Evolutionary conservation across 2,888 invertebrate genomes (phyloP), one percentile per base, ranked within the genome.

Genomic region (Euplexia lucipara): DNA sequence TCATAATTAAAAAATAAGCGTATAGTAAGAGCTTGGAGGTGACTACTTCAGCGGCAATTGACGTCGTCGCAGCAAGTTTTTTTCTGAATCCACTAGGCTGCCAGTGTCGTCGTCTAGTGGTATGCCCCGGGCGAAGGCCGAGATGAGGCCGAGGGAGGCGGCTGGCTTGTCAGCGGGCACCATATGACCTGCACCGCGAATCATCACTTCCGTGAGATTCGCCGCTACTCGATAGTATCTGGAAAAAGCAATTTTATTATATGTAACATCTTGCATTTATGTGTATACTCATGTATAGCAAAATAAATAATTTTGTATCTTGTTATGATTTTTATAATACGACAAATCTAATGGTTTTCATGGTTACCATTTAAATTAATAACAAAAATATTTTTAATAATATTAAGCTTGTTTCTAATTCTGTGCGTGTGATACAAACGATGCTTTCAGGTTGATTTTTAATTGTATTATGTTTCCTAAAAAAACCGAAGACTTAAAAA

Each of bases 161-260:
- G 95, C 92, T 0, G 97, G 96, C 83, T 96, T 95, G 87, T 97
- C 96, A 0, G 95, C 91, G 0, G 97, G 96, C 4, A 96, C 96
- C 96, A 97, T 96, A 85, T 97, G 97, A 0, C 97, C 97, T 1
- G 97, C 96, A 48, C 96, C 96, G 20, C 96, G 91, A 10, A 97
- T 91, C 88, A 96, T 91, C 12, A 96, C 95, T 80, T 96, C 96
- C 0, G 95, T 95, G 39, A 97, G 92, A 75, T 96, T 96, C 1
- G 94, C 95, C 0, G 95, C 95, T 42, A 89, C 91, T 84, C 95
- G 96, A 62, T 95, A 95, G 81, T 96, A 96, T 14, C 96, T 96
- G 75, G 1, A 70, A 69, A 71, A 71, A 47, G 16, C 26, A 35
- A 37, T 10, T n/a, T 18, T 26, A 42, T 42, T 35, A 4, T 16